These are phyloP conservation scores for Prorops nasuta DNA, from an alignment of 1,140 invertebrate species.

Conservation along the genomic window DNA sequence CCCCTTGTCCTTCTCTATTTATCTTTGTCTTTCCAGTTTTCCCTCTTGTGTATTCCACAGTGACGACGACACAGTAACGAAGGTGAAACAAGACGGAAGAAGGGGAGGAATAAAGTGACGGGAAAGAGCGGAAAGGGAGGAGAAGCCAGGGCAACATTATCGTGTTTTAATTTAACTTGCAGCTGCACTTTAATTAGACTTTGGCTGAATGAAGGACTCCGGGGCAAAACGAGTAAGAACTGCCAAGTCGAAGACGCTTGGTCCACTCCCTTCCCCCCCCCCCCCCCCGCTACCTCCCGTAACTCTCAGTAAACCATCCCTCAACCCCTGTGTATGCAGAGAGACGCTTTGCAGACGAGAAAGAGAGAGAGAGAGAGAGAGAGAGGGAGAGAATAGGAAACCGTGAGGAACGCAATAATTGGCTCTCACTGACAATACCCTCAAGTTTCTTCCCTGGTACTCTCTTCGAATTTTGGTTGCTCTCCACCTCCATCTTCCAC, in stretches of 20 bases:
- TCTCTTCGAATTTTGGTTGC: no score
- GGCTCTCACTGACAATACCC: no score
- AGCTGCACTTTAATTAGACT: conserved; percentile 48
- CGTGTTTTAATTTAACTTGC: conserved; percentile 49
- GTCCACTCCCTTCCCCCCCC: not conserved
- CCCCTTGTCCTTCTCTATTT: no score
- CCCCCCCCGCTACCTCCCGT: not conserved
- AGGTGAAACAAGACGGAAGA: conserved; percentile 5
- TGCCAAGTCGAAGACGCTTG: conserved; percentile 21
- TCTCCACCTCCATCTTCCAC: no score
- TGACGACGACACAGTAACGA: no score
- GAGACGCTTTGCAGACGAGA: not conserved
- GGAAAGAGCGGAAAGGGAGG: not conserved
- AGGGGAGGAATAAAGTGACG: not conserved
- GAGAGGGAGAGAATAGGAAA: not conserved
- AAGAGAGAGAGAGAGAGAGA: not conserved
- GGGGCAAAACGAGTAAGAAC: conserved; percentile 27
- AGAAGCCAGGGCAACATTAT: conserved; percentile 35
- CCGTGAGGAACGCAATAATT: no score
- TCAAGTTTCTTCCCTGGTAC: no score
- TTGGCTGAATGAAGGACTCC: conserved; percentile 33
- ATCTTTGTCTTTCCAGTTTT: no score
- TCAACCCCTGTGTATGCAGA: no score
- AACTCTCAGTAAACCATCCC: not conserved
- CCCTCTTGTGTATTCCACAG: no score